These are phyloP conservation scores for Ophonus ardosiacus DNA, from an alignment of 2,888 invertebrate species.

Conservation along the genomic window DNA sequence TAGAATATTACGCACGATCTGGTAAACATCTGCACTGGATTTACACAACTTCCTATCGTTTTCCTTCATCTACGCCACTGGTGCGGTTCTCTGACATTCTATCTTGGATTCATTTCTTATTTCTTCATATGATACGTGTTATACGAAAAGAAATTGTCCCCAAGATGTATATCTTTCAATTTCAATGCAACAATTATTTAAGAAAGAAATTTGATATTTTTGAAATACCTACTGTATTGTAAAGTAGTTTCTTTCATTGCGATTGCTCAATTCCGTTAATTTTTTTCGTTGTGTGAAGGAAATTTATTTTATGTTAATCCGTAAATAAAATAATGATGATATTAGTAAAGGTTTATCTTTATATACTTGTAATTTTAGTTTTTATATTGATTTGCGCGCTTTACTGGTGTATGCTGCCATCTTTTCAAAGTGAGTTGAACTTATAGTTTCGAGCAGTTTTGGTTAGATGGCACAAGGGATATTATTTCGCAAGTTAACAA, in stretches of 20 bases:
- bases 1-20: constrained; percentile 55
- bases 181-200: constrained; percentile 28
- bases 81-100: constrained; percentile 37
- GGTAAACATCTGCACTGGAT: constrained; percentile 49
- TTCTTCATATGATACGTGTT: constrained; percentile 22
- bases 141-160: not conserved
- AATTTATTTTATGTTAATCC: not conserved
- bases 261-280: not conserved
- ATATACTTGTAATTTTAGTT: not conserved
- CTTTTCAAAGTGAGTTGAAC: not conserved
- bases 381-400: not conserved
- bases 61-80: not conserved
- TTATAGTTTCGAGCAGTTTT: not conserved
- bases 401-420: not conserved
- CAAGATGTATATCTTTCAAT: constrained; percentile 18
- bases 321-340: not conserved
- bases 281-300: not conserved
- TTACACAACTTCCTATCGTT: constrained; percentile 47
- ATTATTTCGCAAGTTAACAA: not conserved
- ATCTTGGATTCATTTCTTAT: constrained; percentile 8
- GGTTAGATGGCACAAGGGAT: not conserved
- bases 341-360: not conserved
- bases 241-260: not conserved
- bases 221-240: not conserved
- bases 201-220: constrained; percentile 6